Conservation (phyloP, 1,140 invertebrate species). For the Glomeris maerens region DNA sequence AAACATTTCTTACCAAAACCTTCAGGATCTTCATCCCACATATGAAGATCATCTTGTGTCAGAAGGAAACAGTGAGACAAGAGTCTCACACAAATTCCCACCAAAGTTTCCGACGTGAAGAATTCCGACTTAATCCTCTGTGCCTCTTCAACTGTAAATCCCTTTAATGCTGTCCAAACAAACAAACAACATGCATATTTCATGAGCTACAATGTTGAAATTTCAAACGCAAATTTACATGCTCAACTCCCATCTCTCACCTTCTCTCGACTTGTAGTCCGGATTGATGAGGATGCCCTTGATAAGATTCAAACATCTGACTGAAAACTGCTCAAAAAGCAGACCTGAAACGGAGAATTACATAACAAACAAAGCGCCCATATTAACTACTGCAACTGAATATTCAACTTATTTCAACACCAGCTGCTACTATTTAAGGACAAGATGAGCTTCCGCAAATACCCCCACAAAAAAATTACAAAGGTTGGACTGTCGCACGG, state of each 20-base stretch:
- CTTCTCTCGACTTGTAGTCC: constrained; percentile 53
- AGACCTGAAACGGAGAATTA: constrained; percentile 25
- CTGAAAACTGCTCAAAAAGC: constrained; percentile 66
- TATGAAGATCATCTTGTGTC: constrained; percentile 61
- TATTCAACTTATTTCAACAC: no score
- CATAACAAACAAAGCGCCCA: no score
- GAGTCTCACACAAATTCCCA: constrained; percentile 65
- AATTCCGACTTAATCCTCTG: constrained; percentile 53
- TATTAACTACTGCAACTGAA: no score
- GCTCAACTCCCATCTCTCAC: constrained; percentile 34
- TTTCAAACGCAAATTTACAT: constrained; percentile 5
- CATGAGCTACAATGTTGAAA: not conserved
- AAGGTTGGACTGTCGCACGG: no score
- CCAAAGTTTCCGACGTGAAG: constrained; percentile 50
- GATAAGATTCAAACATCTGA: constrained; percentile 77
- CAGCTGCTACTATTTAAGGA: no score
- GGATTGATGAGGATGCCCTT: constrained; percentile 63
- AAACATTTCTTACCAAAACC: constrained; percentile 47
- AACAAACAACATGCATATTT: constrained; percentile 3
- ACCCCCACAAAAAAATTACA: no score
- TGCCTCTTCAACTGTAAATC: constrained; percentile 38
- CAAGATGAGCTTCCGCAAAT: no score
- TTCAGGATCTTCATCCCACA: constrained; percentile 84
- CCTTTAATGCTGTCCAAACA: not conserved
- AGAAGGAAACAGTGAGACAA: constrained; percentile 78